Evolutionary conservation across 2,888 invertebrate genomes (phyloP).

Genomic region (Selenia dentaria): DNA sequence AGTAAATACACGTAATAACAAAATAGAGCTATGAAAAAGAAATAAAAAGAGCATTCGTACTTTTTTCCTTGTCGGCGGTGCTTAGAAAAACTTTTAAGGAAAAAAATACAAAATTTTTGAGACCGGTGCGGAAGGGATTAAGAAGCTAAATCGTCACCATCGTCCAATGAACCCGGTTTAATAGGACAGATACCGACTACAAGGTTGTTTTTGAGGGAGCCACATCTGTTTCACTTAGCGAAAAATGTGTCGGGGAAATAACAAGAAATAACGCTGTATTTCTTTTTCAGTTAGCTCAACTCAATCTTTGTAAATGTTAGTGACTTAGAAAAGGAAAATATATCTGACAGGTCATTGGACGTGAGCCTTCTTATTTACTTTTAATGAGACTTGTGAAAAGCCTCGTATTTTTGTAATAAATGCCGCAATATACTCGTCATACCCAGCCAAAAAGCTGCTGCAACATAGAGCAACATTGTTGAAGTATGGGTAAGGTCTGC

Average conservation of each 20-base stretch:
- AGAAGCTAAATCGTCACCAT: slow-evolving; percentile 1
- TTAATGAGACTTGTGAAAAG: too few relatives aligned
- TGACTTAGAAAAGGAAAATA: neutral
- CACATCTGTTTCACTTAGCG: slow-evolving; percentile 16
- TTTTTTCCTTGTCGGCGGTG: neutral
- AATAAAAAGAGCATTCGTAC: too few relatives aligned
- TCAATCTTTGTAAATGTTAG: neutral
- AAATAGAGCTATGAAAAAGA: too few relatives aligned
- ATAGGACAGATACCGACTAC: slow-evolving; percentile 18
- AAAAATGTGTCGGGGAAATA: slow-evolving; percentile 5
- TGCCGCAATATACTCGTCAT: too few relatives aligned
- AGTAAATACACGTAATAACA: too few relatives aligned
- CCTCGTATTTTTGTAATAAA: too few relatives aligned
- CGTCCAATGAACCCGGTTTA: slow-evolving; percentile 11
- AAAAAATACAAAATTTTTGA: slow-evolving; percentile 16
- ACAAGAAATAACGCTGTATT: neutral
- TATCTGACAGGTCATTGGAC: neutral
- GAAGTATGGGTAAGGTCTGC: too few relatives aligned
- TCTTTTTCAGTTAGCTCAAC: neutral
- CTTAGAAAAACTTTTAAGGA: slow-evolving; percentile 2
- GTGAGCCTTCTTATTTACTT: neutral
- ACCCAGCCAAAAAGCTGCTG: too few relatives aligned
- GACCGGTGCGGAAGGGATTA: slow-evolving; percentile 11
- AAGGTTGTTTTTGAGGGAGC: slow-evolving; percentile 16
- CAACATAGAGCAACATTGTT: too few relatives aligned